Evolutionary conservation across 2,797 vertebrate genomes (phyloP).

Genomic region (Lepilemur septentrionalis): DNA sequence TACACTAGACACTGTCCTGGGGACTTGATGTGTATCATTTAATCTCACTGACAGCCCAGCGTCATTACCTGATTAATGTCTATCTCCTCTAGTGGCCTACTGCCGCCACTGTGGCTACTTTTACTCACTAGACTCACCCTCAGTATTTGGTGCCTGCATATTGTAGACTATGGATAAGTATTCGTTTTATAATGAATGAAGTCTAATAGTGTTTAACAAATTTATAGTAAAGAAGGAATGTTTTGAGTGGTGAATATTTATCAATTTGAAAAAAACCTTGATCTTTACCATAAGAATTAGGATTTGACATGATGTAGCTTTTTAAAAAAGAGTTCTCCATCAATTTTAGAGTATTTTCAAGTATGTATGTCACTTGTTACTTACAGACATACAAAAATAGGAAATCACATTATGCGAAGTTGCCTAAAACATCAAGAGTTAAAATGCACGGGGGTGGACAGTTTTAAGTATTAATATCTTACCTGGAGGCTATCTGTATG

Average conservation of each 20-base stretch:
- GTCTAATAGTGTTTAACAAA: neutral
- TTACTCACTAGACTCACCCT: neutral
- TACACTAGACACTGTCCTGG: neutral
- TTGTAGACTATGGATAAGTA: neutral
- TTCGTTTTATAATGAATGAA: neutral
- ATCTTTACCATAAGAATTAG: neutral
- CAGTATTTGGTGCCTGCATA: neutral
- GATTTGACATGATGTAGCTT: neutral
- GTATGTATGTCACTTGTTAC: neutral
- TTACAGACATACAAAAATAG: neutral
- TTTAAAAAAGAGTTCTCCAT: neutral
- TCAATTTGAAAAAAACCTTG: neutral
- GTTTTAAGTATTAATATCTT: neutral
- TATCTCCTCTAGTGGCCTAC: neutral
- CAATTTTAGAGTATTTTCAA: conserved; percentile 13
- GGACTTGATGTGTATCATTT: neutral
- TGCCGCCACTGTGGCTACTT: neutral
- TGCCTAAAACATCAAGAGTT: neutral
- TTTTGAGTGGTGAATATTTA: neutral
- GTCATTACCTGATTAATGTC: neutral
- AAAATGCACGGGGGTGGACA: neutral
- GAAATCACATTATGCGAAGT: neutral
- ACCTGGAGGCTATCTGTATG: neutral
- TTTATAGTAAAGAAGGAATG: neutral
- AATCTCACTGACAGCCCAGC: neutral